Percentiles rank a stretch among this genome's conserved stretches.
phyloP scores from a whole-genome alignment of 2,113 vertebrate genomes.

The Gracilinanus agilis region DNA sequence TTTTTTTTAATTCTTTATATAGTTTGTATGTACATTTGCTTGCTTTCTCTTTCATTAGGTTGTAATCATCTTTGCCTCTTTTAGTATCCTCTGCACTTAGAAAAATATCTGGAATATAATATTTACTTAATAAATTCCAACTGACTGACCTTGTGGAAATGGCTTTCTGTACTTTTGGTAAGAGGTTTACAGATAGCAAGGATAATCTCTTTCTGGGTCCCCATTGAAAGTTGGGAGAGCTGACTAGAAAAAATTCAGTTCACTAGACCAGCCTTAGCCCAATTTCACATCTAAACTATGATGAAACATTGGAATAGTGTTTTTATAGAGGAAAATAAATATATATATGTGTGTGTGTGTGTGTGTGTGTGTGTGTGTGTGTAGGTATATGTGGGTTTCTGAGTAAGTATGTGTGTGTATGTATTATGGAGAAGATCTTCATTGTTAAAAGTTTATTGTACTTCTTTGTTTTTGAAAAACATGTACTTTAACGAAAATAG shows the following conservation, averaged over 20 bases:
- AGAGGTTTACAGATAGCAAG: accelerated
- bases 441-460: no score
- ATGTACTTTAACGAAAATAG: no score
- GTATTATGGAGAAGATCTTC: no score
- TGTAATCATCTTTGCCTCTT: neutral
- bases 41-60: neutral
- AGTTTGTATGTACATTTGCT: neutral
- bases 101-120: neutral
- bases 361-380: no score
- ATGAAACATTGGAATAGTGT: neutral
- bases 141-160: neutral
- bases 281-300: neutral
- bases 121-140: neutral
- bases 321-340: no score
- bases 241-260: neutral
- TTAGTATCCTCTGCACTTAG: neutral
- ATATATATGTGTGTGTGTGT: no score
- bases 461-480: no score
- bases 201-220: no score
- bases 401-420: no score
- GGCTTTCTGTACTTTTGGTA: neutral
- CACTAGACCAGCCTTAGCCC: neutral
- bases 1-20: neutral
- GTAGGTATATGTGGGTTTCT: no score
- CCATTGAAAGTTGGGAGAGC: neutral